A percentile compares a stretch with the other conserved stretches of the same genome.
Conservation (phyloP, 1,140 invertebrate species). For the Vanessa atalanta region DNA sequence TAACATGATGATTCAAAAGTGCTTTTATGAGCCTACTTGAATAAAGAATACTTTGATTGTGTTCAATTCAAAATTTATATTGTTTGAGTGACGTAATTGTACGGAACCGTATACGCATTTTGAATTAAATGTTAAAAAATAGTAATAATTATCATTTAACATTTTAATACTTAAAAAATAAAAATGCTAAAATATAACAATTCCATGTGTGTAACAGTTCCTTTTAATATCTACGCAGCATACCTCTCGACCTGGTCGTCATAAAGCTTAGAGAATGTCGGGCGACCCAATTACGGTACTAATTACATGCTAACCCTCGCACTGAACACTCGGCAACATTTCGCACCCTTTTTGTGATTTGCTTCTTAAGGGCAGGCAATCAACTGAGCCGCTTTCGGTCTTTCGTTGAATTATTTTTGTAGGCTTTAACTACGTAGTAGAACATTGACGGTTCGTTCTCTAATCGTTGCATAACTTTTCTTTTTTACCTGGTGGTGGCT, state of each 20-base stretch:
- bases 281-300: conserved; percentile 36
- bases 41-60: too few relatives aligned
- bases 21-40: too few relatives aligned
- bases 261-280: conserved; percentile 29
- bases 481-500: too few relatives aligned
- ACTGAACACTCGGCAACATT: conserved; percentile 26
- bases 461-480: background rate
- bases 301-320: conserved; percentile 35
- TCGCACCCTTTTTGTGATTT: conserved; percentile 29
- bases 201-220: background rate
- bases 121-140: too few relatives aligned
- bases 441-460: background rate
- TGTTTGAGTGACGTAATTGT: too few relatives aligned
- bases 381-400: background rate
- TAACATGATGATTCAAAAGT: too few relatives aligned
- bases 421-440: background rate
- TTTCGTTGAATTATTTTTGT: background rate
- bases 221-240: conserved; percentile 16
- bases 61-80: too few relatives aligned
- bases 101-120: too few relatives aligned
- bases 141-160: too few relatives aligned
- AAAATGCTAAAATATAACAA: background rate
- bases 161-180: background rate
- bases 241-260: conserved; percentile 24
- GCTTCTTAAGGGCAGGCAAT: conserved; percentile 16